Conservation (phyloP, 2,888 invertebrate species). For the Andrena praecox region DNA sequence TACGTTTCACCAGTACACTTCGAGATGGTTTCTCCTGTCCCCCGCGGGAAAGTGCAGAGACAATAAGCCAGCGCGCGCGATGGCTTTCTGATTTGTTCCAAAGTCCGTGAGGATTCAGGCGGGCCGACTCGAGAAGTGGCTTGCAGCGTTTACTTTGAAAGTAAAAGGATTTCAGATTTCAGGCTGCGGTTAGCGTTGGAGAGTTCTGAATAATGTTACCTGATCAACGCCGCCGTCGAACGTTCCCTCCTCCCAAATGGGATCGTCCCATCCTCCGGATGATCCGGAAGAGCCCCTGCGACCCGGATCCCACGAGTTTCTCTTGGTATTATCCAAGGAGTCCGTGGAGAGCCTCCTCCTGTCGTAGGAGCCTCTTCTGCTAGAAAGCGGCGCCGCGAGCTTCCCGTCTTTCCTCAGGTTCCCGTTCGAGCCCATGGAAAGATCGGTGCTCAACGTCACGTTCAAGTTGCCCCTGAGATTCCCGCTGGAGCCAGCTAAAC, state of each 20-base stretch:
- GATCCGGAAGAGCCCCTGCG: constrained; percentile 89
- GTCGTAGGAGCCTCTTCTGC: constrained; percentile 86
- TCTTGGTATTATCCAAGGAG: constrained; percentile 89
- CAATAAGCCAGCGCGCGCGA: constrained; percentile 26
- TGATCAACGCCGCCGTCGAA: constrained; percentile 50
- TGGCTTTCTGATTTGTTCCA: neutral
- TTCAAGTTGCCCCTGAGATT: constrained; percentile 78
- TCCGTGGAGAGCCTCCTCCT: constrained; percentile 88
- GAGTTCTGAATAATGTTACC: constrained; percentile 48
- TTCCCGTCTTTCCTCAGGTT: constrained; percentile 77
- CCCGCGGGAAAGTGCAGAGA: constrained; percentile 38
- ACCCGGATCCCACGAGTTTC: constrained; percentile 90
- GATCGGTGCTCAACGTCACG: constrained; percentile 81
- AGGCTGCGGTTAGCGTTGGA: too few relatives aligned
- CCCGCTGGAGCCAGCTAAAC: constrained; percentile 78
- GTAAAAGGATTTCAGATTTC: neutral
- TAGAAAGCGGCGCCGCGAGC: constrained; percentile 48
- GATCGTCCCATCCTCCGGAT: constrained; percentile 87
- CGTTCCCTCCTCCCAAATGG: constrained; percentile 87
- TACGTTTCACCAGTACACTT: constrained; percentile 21
- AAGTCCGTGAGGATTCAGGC: neutral
- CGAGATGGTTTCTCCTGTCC: constrained; percentile 50
- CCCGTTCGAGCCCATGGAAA: constrained; percentile 73
- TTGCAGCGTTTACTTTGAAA: neutral
- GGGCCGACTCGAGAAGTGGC: neutral